These are phyloP conservation scores for Abscondita cerata DNA, from an alignment of 2,888 invertebrate species.

Conservation along the genomic window DNA sequence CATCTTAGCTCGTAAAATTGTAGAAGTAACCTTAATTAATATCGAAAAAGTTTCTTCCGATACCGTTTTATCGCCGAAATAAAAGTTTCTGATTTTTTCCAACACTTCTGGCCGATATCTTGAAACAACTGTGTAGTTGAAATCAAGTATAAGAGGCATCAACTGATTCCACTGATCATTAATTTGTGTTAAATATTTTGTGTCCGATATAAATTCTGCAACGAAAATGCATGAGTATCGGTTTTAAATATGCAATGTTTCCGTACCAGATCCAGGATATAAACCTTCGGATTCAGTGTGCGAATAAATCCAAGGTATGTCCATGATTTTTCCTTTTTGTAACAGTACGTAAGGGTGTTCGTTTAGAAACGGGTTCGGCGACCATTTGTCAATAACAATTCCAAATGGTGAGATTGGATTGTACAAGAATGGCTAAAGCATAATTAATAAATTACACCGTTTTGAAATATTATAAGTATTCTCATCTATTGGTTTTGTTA, in stretches of 20 bases:
- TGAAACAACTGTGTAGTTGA: slow-evolving; percentile 51
- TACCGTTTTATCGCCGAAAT: slow-evolving; percentile 50
- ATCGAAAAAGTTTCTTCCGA: slow-evolving; percentile 45
- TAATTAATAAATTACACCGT: too few species aligned
- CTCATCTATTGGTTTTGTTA: too few species aligned
- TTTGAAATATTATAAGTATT: too few species aligned
- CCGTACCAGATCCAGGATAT: slow-evolving; percentile 71
- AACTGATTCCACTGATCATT: slow-evolving; percentile 53
- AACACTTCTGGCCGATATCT: slow-evolving; percentile 43
- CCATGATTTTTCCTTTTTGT: slow-evolving; percentile 65
- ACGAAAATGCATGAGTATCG: slow-evolving; percentile 5
- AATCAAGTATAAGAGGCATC: slow-evolving; percentile 55
- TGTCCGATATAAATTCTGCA: slow-evolving; percentile 50
- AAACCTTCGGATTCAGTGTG: slow-evolving; percentile 76
- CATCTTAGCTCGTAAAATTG: too few species aligned
- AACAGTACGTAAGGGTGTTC: slow-evolving; percentile 71
- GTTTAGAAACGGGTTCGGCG: slow-evolving; percentile 68
- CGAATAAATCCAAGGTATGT: slow-evolving; percentile 74
- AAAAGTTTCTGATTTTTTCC: slow-evolving; percentile 51
- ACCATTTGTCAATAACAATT: slow-evolving; percentile 69
- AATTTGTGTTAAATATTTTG: slow-evolving; percentile 47
- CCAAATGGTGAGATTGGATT: slow-evolving; percentile 77
- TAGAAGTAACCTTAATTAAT: slow-evolving; percentile 44
- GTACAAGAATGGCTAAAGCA: slow-evolving; percentile 66
- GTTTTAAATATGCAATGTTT: background rate